phyloP scores from a whole-genome alignment of 2,113 vertebrate species.

The Lampris incognitus region DNA sequence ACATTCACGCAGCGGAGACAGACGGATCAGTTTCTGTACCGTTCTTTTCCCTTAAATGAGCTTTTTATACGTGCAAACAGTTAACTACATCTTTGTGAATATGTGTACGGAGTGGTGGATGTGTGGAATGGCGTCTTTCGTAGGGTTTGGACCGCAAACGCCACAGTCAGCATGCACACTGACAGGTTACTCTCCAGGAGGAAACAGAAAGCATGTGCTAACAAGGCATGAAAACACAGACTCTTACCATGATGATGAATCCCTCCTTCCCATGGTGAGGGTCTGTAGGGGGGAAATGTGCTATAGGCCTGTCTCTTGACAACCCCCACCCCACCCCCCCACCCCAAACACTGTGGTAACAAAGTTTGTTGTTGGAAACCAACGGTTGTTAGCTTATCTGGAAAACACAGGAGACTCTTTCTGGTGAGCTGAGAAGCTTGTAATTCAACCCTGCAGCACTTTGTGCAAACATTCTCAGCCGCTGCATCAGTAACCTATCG shows the following conservation, averaged over 20 bases:
- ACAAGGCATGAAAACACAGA: background rate
- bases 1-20: conserved; percentile 72
- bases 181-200: background rate
- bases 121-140: too few species aligned
- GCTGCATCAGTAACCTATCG: conserved; percentile 25
- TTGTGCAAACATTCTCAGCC: conserved; percentile 37
- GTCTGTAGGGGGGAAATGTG: conserved; percentile 28
- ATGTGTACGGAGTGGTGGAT: too few species aligned
- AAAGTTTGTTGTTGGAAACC: conserved; percentile 54
- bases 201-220: background rate
- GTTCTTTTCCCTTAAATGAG: too few species aligned
- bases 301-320: background rate
- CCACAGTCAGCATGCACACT: too few species aligned
- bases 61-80: too few species aligned
- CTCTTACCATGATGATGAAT: conserved; percentile 60
- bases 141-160: too few species aligned
- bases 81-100: too few species aligned
- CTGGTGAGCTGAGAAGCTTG: conserved; percentile 13
- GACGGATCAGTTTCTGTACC: conserved; percentile 3
- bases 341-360: conserved; percentile 37
- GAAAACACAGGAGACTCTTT: background rate
- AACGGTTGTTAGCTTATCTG: conserved; percentile 40
- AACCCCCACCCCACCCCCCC: too few species aligned
- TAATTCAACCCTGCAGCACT: conserved; percentile 23
- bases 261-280: conserved; percentile 21